These are phyloP conservation scores for Acrocephalus arundinaceus DNA, from an alignment of 2,113 vertebrate genomes.

Conservation along the genomic window DNA sequence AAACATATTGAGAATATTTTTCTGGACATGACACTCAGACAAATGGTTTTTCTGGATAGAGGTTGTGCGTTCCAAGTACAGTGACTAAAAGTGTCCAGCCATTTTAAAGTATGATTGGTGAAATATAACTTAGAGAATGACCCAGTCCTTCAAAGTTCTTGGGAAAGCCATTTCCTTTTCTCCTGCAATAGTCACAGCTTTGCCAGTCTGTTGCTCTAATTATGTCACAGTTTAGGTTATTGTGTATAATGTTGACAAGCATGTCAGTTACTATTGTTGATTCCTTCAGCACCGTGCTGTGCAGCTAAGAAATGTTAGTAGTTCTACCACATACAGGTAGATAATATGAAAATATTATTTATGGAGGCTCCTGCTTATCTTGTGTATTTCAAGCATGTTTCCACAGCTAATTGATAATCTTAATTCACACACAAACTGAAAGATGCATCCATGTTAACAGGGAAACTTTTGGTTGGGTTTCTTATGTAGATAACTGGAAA, in stretches of 20 bases:
- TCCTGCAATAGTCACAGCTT: neutral
- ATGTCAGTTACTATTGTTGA: neutral
- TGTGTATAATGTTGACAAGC: neutral
- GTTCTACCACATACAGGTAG: neutral
- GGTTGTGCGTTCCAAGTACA: neutral
- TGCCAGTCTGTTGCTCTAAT: neutral
- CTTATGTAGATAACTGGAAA: neutral
- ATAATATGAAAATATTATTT: neutral
- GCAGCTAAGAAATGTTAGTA: neutral
- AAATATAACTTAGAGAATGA: neutral
- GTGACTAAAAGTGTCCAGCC: neutral
- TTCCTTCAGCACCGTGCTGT: neutral
- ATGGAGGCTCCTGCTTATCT: neutral
- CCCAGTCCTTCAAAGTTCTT: neutral
- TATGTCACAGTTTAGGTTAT: neutral
- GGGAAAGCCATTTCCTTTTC: neutral
- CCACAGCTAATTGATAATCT: neutral
- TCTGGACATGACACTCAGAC: constrained; percentile 49
- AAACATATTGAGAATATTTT: constrained; percentile 19
- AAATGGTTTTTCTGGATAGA: neutral
- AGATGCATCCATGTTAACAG: neutral
- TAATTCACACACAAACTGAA: neutral
- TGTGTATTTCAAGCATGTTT: neutral
- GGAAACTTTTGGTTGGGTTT: neutral
- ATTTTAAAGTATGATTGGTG: neutral